These are phyloP conservation scores for Trachelus iudaicus DNA, from an alignment of 2,888 invertebrate species.

Conservation along the genomic window DNA sequence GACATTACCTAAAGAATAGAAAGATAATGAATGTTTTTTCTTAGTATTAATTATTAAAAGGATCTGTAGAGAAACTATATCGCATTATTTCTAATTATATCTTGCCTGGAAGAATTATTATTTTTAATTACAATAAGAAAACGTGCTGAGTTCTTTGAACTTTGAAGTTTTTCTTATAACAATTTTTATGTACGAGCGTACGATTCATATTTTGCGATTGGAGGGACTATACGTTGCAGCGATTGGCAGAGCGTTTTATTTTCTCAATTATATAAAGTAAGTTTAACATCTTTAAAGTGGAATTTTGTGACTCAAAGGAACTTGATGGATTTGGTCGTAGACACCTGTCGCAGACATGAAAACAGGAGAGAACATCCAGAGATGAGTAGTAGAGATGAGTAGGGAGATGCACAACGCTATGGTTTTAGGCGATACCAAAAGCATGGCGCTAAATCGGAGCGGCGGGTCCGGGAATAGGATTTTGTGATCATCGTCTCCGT, in stretches of 20 bases:
- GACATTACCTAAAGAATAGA: background rate
- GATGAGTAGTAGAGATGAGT: too few relatives aligned
- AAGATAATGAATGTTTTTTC: background rate
- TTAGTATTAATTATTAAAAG: background rate
- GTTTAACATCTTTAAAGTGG: background rate
- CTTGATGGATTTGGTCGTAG: background rate
- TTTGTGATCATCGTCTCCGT: too few relatives aligned
- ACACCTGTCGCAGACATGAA: too few relatives aligned
- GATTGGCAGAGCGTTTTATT: background rate
- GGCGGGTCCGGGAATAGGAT: accelerated
- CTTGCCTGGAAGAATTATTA: background rate
- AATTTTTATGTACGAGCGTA: background rate
- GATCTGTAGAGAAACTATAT: background rate
- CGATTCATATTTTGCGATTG: background rate
- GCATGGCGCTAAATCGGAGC: too few relatives aligned
- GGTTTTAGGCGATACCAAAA: too few relatives aligned
- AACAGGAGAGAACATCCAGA: background rate
- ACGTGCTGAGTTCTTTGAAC: background rate
- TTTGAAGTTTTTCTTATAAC: background rate
- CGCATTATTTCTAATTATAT: background rate
- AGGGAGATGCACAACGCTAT: too few relatives aligned
- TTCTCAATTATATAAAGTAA: background rate
- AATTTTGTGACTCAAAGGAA: background rate
- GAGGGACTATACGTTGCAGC: background rate
- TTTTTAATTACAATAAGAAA: background rate